A percentile compares a stretch with the other conserved stretches of the same genome.
phyloP scores from a whole-genome alignment of 2,888 invertebrate genomes.

The Lepetodrilus schrolli region DNA sequence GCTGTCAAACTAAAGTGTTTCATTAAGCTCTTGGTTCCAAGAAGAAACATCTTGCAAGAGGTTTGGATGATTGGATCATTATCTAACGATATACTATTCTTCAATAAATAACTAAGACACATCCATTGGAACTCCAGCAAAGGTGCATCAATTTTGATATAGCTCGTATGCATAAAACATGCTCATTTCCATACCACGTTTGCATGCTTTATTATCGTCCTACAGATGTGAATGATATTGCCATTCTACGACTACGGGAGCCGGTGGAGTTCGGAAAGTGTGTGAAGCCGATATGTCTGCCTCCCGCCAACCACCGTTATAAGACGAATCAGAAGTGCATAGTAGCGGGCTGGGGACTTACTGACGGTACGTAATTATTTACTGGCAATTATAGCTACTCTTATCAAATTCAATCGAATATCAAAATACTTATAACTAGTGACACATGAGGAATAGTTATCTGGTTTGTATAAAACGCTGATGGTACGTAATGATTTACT shows the following conservation, averaged over 20 bases:
- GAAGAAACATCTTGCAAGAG: background rate
- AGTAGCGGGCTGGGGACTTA: slow-evolving; percentile 11
- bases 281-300: slow-evolving; percentile 11
- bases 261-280: background rate
- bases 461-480: no score
- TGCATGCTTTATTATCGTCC: background rate
- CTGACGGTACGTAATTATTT: background rate
- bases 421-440: no score
- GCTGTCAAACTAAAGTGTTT: no score
- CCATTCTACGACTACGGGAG: background rate
- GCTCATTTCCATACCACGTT: background rate
- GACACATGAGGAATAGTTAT: no score
- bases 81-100: background rate
- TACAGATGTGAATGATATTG: slow-evolving; percentile 19
- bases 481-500: no score
- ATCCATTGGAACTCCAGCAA: background rate
- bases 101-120: background rate
- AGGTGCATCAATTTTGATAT: background rate
- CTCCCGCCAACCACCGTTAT: background rate
- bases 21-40: no score
- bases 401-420: no score
- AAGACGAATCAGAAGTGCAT: background rate
- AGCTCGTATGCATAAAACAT: background rate
- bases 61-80: background rate
- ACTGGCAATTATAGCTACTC: no score